These are phyloP conservation scores for Pygoscelis adeliae DNA, from an alignment of 2,113 vertebrate species.

Conservation along the genomic window DNA sequence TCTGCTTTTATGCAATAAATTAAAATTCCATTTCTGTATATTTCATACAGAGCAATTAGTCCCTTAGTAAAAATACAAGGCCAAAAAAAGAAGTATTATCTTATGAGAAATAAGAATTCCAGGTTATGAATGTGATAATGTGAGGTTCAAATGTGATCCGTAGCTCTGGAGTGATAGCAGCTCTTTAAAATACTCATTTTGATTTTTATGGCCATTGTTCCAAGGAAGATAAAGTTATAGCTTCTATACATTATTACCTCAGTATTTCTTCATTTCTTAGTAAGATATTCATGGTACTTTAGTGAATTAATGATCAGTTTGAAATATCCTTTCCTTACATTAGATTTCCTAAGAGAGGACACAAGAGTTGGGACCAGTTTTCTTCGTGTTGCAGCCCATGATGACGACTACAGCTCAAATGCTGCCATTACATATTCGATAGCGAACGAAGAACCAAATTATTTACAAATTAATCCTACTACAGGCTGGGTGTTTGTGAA, in stretches of 20 bases:
- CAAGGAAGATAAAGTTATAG: not conserved
- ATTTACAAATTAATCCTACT: conserved; percentile 84
- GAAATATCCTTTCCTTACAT: not conserved
- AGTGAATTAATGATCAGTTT: not conserved
- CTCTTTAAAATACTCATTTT: not conserved
- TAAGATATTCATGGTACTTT: not conserved
- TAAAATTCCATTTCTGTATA: not conserved
- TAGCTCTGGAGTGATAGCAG: not conserved
- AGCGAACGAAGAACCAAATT: conserved; percentile 78
- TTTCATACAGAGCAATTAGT: not conserved
- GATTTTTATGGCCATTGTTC: not conserved
- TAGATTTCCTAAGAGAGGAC: conserved; percentile 88
- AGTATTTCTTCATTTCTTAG: not conserved
- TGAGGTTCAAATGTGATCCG: not conserved
- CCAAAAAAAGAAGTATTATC: not conserved
- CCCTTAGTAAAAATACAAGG: not conserved
- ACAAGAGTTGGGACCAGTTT: conserved; percentile 88
- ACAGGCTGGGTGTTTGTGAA: conserved; percentile 89
- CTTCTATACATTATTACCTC: not conserved
- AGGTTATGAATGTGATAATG: not conserved
- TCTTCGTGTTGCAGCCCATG: conserved; percentile 83
- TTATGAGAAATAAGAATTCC: not conserved
- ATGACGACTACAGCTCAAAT: conserved; percentile 86
- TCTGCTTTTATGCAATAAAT: not conserved
- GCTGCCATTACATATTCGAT: conserved; percentile 83